Base-by-base conservation (phyloP, 2,113 vertebrate genomes). In the Pterocles burchelli region DNA sequence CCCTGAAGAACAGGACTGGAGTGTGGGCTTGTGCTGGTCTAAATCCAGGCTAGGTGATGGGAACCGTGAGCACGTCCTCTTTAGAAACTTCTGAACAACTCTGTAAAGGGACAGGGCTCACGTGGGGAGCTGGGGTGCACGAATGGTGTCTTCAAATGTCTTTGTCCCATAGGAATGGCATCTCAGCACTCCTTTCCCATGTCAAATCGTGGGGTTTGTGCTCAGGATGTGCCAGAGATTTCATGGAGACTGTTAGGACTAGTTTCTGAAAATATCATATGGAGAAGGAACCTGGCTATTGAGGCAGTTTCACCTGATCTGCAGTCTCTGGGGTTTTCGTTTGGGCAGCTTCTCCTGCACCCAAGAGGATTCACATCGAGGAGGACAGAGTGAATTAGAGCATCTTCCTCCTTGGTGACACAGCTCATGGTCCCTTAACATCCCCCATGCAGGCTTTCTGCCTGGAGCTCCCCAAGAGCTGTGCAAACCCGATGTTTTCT, bases 51-150 rank as follows among this genome's bases (percentile, higher is more conserved):
- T 34, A 13, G 65, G 18, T 1, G 4, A 48, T 67, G 58, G 65
- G 26, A 76, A 67, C 34, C 0, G 0, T 33, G 28, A 85, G 31
- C 19, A 5, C 0, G 3, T 13, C 2, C 0, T 12, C 71, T 71
- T 25, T 65, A 83, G 59, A 51, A 66, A 71, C 63, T 59, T 36
- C 36, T 45, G 46, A 66, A 33, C 8, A 18, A 5, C 34, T 66
- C 58, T 61, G 20, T 18, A 3, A 59, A 45, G 54, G 7, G 36
- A 11, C 36, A 46, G 43, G 5, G 9, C 12, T 48, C 52, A 48
- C 13, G 7, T 3, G 2, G 20, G 38, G 52, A 71, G 33, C 25
- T 14, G 48, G 61, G 12, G 18, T 7, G 48, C 13, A 19, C 0
- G 0, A 29, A n/a, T 15, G 43, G 28, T 25, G 22, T 28, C 29